A percentile compares a stretch with the other conserved stretches of the same genome.
These are phyloP conservation scores for Elephas maximus DNA, from an alignment of 2,113 vertebrate genomes.

Conservation along the genomic window DNA sequence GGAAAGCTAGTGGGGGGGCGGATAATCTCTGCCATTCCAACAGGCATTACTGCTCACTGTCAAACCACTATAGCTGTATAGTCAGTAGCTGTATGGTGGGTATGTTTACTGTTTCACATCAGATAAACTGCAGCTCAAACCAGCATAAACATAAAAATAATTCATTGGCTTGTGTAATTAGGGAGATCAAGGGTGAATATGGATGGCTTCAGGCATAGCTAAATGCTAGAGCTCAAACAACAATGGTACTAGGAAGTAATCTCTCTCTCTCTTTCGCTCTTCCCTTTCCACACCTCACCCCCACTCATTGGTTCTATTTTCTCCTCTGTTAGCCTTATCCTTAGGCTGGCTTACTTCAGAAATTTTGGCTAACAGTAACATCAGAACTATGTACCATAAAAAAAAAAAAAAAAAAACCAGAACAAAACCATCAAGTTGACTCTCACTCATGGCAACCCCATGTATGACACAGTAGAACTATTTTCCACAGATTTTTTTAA, in stretches of 20 bases:
- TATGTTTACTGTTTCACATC: neutral
- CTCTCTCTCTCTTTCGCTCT: too few species aligned
- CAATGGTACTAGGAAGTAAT: neutral
- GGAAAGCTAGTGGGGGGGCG: slow-evolving; percentile 40
- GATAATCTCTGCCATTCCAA: neutral
- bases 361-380: neutral
- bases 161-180: slow-evolving; percentile 25
- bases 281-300: neutral
- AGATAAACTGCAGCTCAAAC: neutral
- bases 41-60: neutral
- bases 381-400: neutral
- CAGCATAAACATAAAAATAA: neutral
- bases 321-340: neutral
- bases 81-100: neutral
- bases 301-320: neutral
- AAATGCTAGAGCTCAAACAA: slow-evolving; percentile 11
- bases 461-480: neutral
- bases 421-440: neutral
- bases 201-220: slow-evolving; percentile 16
- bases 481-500: neutral
- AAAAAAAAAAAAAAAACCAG: neutral
- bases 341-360: neutral
- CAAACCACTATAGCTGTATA: neutral
- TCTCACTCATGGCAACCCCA: neutral
- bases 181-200: slow-evolving; percentile 48